Evolutionary conservation across 2,113 vertebrate species (phyloP).

Genomic region (Thalassoma bifasciatum): DNA sequence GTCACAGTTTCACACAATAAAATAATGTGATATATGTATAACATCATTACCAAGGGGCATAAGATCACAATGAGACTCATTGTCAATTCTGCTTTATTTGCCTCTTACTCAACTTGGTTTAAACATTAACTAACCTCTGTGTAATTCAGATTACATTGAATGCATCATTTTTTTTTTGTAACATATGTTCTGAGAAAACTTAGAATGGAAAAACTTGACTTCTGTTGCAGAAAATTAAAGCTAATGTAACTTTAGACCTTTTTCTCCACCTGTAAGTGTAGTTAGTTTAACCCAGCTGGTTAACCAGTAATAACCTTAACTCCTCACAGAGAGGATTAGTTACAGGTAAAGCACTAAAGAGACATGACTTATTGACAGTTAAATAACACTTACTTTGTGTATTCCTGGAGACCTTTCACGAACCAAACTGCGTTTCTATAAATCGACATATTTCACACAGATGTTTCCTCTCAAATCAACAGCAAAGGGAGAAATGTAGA

Average conservation of each 20-base stretch:
- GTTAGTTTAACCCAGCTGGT: not conserved
- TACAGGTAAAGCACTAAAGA: not conserved
- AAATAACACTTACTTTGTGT: conserved; percentile 78
- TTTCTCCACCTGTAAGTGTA: too few species aligned
- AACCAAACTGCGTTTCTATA: conserved; percentile 84
- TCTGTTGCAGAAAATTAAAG: too few species aligned
- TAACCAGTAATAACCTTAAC: not conserved
- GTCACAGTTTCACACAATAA: not conserved
- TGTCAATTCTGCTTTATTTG: too few species aligned
- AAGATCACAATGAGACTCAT: too few species aligned
- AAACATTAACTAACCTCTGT: not conserved
- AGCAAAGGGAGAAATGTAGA: not conserved
- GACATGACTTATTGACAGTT: too few species aligned
- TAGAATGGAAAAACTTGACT: too few species aligned
- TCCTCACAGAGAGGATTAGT: not conserved
- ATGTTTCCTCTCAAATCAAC: not conserved
- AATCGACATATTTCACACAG: conserved; percentile 66
- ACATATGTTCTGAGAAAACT: too few species aligned
- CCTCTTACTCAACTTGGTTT: too few species aligned
- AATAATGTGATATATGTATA: not conserved
- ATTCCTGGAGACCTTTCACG: conserved; percentile 83
- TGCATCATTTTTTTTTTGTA: too few species aligned
- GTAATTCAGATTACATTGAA: not conserved
- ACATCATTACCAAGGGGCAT: too few species aligned
- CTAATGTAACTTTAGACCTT: too few species aligned